A percentile compares a stretch with the other conserved stretches of the same genome.
phyloP scores from a whole-genome alignment of 2,888 invertebrate genomes.

The Leptodirus hochenwartii region DNA sequence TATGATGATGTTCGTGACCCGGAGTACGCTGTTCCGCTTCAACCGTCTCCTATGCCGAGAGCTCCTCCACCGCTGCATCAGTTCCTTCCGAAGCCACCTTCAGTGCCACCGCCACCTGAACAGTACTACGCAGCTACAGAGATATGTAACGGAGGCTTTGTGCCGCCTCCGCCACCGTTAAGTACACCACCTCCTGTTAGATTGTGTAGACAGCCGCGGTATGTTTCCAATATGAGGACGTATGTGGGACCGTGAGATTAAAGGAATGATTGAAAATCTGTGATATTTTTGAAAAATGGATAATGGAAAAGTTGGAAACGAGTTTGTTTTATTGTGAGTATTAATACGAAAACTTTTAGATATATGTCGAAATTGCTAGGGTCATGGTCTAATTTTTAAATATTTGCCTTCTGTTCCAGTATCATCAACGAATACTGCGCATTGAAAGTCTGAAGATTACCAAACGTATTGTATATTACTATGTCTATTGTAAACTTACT shows the following conservation, averaged over 20 bases:
- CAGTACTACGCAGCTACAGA: conserved; percentile 56
- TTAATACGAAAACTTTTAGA: too few species aligned
- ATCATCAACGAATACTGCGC: too few species aligned
- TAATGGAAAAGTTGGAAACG: conserved; percentile 8
- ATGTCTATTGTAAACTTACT: too few species aligned
- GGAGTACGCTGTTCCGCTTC: conserved; percentile 44
- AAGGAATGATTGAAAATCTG: conserved; percentile 16
- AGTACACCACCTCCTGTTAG: conserved; percentile 27
- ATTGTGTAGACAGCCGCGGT: conserved; percentile 27
- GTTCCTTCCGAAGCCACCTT: conserved; percentile 40
- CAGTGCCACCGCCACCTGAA: conserved; percentile 48
- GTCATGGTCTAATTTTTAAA: too few species aligned
- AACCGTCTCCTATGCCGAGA: conserved; percentile 24
- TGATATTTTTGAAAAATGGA: conserved; percentile 17
- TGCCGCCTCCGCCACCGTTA: conserved; percentile 25
- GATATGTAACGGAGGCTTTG: conserved; percentile 33
- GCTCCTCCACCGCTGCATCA: conserved; percentile 27
- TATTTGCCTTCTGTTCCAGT: too few species aligned
- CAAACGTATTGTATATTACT: too few species aligned
- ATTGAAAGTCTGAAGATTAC: too few species aligned
- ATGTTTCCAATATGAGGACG: conserved; percentile 21
- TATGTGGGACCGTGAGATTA: conserved; percentile 24
- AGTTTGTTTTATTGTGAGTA: too few species aligned
- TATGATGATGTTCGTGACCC: conserved; percentile 33
- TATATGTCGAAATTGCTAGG: too few species aligned